Base-by-base conservation (phyloP, 2,888 invertebrate genomes). In the Aethes cnicana region DNA sequence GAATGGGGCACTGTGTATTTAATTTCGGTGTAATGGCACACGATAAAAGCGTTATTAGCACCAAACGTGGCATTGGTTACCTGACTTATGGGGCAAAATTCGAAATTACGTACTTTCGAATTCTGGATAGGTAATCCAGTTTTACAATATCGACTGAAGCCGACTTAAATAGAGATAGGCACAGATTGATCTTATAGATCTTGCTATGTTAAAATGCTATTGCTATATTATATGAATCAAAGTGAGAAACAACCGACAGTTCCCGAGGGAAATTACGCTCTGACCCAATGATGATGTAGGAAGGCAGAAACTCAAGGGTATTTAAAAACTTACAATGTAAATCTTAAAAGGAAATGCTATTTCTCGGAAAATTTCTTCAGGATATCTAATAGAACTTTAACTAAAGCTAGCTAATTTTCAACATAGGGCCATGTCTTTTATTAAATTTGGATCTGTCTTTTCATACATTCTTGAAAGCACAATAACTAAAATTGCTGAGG, bases 1-100 rank as follows among this genome's bases (percentile, higher is more conserved):
- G 23, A 44, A 50, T 44, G 23, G 30, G 39, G 32, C 9, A 25
- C 46, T 30, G 52, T 52, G 44, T 52, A 46, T 52, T 52, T 52
- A 32, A 39, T 46, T 42, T 52, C 39, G 20, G 2, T 26, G 25
- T 46, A 39, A 52, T 52, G 26, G 32, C 39, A 26, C 44, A 46
- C 32, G 49, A 49, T 44, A 52, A 44, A 44, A 37, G 44, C 32
- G 30, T 32, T 32, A 44, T 32, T 39, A 52, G 32, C 23, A 7
- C n/a, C 32, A 35, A 43, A 52, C 39, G 17, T 14, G 28, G 11
- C 41, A 42, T 17, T 36, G 11, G 21, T 44, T 35, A 20, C 37
- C 17, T 36, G 30, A 50, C 36, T 2, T 23, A 33, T 6, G 28
- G 32, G 9, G 14, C 18, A 25, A 43, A 43, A 36, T 37, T n/a